phyloP scores from a whole-genome alignment of 2,113 vertebrate genomes.

The Pionites leucogaster region DNA sequence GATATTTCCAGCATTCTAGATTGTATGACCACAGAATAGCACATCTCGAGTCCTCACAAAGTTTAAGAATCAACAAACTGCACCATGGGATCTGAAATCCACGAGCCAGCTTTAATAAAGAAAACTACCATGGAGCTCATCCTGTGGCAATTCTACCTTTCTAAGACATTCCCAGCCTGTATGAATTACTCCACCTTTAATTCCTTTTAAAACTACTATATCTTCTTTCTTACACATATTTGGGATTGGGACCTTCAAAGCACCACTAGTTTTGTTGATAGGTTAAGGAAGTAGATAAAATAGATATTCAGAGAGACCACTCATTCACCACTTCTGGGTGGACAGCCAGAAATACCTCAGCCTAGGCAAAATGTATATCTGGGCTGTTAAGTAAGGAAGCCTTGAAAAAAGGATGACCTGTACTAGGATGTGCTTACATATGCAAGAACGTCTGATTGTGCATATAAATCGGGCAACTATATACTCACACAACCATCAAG shows the following conservation, averaged over 20 bases:
- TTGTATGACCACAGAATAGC: background rate
- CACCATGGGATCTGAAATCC: background rate
- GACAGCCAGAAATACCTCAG: background rate
- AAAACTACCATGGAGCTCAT: background rate
- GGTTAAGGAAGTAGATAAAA: background rate
- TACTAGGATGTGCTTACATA: background rate
- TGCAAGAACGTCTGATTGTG: background rate
- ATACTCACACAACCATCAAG: background rate
- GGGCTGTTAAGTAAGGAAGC: background rate
- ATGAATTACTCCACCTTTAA: background rate
- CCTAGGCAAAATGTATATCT: background rate
- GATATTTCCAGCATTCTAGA: background rate
- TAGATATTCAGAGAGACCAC: background rate
- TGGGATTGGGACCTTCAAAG: background rate
- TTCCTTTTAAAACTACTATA: background rate
- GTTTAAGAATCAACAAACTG: background rate
- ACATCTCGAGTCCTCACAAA: background rate
- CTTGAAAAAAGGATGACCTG: background rate
- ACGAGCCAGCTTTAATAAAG: background rate
- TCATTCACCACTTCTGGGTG: background rate
- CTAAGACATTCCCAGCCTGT: background rate
- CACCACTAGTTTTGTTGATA: background rate
- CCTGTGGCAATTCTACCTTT: background rate
- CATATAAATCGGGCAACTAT: background rate
- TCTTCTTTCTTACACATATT: background rate